Evolutionary conservation across 2,113 vertebrate species (phyloP), one percentile per base, ranked within the genome.

Genomic region (Oreotrochilus melanogaster): DNA sequence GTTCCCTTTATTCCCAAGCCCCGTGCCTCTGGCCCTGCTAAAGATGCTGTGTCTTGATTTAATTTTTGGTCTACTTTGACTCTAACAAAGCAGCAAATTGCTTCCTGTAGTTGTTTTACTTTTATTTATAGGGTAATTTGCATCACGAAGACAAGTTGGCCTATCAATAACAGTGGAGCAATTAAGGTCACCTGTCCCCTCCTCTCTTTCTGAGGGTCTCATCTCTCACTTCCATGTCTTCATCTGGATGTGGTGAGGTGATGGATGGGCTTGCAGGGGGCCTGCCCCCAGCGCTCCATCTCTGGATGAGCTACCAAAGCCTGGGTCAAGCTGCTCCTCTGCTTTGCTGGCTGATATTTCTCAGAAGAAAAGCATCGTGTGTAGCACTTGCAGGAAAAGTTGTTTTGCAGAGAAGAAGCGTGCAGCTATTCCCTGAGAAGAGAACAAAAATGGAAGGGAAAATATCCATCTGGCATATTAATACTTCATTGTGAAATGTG

Each of bases 41-140:
- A 13, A 51, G 0, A 28, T 47, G 61, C 73, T 33, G 9, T 48
- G 71, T 27, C 95, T 89, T 88, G 86, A 86, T 95, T 94, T 79
- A 62, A 96, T 96, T 96, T 96, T 96, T 25, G 1, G 66, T 96
- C 92, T 82, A 42, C 88, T 96, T 93, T 89, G 81, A 27, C 92
- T 93, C 71, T 88, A 96, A 95, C 94, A 96, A 96, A 95, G 95
- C 24, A 1, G 94, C 58, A 92, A 88, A 95, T 95, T 97, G 89
- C 91, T 91, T 88, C 83, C 91, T 58, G 88, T 88, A 69, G 93
- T 97, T 97, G 95, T 96, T 97, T 96, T 94, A 96, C 96, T 96
- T 97, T 96, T 95, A 96, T 96, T 96, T 96, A 97, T 96, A 65
- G 88, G 91, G 91, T 67, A 84, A 96, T 97, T 94, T 96, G 93